Base-by-base conservation (phyloP, 2,888 invertebrate genomes). In the Brenthis hecate region DNA sequence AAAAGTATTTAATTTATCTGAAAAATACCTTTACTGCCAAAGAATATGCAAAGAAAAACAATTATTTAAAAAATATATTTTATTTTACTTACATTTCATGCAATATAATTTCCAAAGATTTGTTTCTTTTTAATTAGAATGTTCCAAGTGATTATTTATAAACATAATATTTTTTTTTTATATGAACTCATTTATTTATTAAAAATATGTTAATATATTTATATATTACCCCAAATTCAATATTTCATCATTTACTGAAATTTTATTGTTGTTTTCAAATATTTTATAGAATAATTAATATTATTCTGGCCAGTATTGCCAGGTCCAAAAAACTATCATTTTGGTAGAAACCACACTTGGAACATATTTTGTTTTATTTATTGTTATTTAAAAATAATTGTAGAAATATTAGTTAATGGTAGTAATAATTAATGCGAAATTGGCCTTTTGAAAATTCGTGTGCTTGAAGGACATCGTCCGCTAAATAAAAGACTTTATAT, bases 391-490 rank as follows among this genome's bases (percentile, higher is more conserved):
- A 56, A 70, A 60, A 43, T 51, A 58, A 71, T 72, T 73, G 65
- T 77, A 75, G 68, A 67, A 72, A 70, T 70, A 72, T 75, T 69
- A 73, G 72, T 76, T 74, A 74, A 74, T 75, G 73, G 68, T 62
- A 73, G 68, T 62, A 61, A 72, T 69, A 71, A 71, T 72, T 60
- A 64, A 75, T 70, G 75, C 77, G 75, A 82, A 84, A 88, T 89
- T 89, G 89, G 91, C 90, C 91, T 90, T 91, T 85, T 73, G 75
- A 81, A 82, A 85, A 85, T 82, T 81, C 72, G 89, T 83, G 92
- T 91, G 92, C 91, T 91, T 88, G 85, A 75, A 69, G 92, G 90
- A 90, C 91, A 77, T 76, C 86, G 91, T 91, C 92, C 91, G 84
- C 76, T 78, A 85, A 81, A 79, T 84, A 91, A 91, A 92, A 91